Conservation (phyloP, 2,113 vertebrate species). For the Guaruba guarouba region DNA sequence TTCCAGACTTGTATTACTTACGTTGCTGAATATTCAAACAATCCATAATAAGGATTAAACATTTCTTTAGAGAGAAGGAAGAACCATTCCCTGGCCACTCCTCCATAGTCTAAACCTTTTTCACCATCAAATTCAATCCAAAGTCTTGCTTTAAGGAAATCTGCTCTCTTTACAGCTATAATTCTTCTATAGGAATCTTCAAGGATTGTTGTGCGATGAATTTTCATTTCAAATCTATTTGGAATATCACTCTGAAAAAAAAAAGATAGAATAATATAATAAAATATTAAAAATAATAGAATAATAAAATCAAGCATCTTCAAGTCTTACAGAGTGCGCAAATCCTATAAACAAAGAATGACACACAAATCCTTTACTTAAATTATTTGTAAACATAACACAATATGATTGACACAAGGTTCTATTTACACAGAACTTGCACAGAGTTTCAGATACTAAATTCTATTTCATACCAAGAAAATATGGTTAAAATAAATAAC, state of each 20-base stretch:
- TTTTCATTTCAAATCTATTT: slow-evolving; percentile 95
- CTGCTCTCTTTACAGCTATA: slow-evolving; percentile 87
- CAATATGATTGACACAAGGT: background rate
- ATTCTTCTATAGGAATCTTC: slow-evolving; percentile 96
- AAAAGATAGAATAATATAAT: background rate
- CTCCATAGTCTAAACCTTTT: slow-evolving; percentile 96
- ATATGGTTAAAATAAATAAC: background rate
- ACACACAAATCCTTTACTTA: background rate
- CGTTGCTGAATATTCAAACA: slow-evolving; percentile 98
- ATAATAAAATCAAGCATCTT: background rate
- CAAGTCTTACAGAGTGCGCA: background rate
- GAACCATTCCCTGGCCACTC: slow-evolving; percentile 96
- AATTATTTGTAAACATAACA: background rate
- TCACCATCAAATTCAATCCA: slow-evolving; percentile 99
- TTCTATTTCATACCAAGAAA: background rate
- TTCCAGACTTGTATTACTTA: slow-evolving; percentile 75
- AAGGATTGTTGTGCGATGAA: slow-evolving; percentile 86
- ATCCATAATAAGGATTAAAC: slow-evolving; percentile 98
- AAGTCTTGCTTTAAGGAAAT: slow-evolving; percentile 92
- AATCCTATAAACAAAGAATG: background rate
- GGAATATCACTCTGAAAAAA: slow-evolving; percentile 87
- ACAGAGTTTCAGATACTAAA: background rate
- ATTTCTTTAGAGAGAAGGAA: slow-evolving; percentile 98
- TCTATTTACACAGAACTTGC: background rate
- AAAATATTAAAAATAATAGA: background rate